Evolutionary conservation across 2,113 vertebrate genomes (phyloP), one percentile per base, ranked within the genome.

Genomic region (Chloropsis hardwickii): DNA sequence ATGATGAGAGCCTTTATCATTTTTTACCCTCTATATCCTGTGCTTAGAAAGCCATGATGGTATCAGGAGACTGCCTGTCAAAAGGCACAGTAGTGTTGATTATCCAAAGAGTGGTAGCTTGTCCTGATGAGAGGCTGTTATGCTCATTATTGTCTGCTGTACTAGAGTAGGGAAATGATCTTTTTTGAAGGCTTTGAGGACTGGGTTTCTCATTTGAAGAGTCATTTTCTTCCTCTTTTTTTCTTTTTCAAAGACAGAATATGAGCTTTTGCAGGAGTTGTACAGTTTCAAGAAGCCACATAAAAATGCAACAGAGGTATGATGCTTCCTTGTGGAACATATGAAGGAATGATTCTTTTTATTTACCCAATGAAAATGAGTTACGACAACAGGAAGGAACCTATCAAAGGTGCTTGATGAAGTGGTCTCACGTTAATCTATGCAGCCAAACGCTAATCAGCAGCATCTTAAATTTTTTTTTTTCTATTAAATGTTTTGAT

Each of bases 261-360:
- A 98, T 70, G 66, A 97, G 86, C 98, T 99, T 88, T 98, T 99
- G 48, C 98, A 99, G 96, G 97, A 99, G 71, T 94, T 99, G 31
- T 99, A 99, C 97, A 98, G 88, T 88, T 99, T 99, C 98, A 98
- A 98, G 97, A 98, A 97, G 90, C 99, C 99, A 16, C 79, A 83
- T 11, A 90, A 83, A 58, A 94, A 98, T 73, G 95, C 98, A 39
- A 96, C 97, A 85, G 94, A 99, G 99, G 99, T 99, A 98, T 82
- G 70, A 11, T 76, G 21, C 87, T 94, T 89, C 53, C 71, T 78
- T 66, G 22, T 44, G 25, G 28, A 40, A 31, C 42, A 4, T 33
- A 10, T 33, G 40, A 61, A 39, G 51, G 64, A 71, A 37, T 56
- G 39, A 58, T 81, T 86, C 39, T 88, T 92, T 83, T 71, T 69